Conservation (phyloP, 2,113 vertebrate genomes). For the Camelus dromedarius region DNA sequence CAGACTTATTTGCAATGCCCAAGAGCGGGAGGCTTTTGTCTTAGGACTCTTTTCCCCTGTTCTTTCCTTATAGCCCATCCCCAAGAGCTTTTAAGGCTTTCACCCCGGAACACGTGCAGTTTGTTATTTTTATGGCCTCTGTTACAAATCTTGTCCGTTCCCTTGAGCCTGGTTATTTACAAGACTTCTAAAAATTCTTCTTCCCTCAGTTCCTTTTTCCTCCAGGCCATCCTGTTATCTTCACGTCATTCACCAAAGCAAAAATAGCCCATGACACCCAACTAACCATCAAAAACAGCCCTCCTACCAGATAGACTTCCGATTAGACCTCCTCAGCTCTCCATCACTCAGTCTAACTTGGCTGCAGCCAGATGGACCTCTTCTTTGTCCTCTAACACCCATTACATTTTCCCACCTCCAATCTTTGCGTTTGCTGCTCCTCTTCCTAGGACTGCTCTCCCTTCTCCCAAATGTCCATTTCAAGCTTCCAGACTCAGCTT, state of each 20-base stretch:
- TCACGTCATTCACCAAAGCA: neutral
- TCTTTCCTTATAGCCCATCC: neutral
- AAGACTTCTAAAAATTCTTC: neutral
- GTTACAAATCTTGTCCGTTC: neutral
- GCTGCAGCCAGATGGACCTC: neutral
- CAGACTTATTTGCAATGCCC: neutral
- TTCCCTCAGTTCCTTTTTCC: neutral
- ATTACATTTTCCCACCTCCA: neutral
- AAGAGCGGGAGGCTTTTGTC: neutral
- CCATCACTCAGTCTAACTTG: neutral
- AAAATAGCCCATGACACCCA: neutral
- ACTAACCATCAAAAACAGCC: neutral
- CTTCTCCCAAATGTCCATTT: neutral
- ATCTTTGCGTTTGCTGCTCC: neutral
- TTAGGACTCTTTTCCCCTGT: neutral
- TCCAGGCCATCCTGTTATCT: neutral
- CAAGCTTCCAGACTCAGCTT: neutral
- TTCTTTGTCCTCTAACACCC: neutral
- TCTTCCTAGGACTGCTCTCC: neutral
- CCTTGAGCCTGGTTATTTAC: neutral
- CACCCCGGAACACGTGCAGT: neutral
- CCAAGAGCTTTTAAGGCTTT: neutral
- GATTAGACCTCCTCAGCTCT: neutral
- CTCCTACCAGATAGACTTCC: neutral
- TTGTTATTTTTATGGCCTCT: neutral